These are phyloP conservation scores for Napeogenes sylphis DNA, from an alignment of 2,888 invertebrate species.

Conservation along the genomic window DNA sequence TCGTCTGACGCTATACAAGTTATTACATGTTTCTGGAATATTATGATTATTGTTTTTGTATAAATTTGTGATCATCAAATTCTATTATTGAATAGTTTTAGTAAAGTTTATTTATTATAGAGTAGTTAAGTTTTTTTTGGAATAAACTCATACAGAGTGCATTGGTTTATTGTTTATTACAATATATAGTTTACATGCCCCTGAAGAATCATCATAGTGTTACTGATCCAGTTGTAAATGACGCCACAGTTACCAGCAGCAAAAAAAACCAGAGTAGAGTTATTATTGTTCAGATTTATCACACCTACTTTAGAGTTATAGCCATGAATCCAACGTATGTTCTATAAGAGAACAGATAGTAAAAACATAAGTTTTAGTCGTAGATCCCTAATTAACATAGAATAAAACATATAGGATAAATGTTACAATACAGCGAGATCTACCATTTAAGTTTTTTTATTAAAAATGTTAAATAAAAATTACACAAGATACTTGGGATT, in stretches of 20 bases:
- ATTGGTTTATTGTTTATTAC: no score
- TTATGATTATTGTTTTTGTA: background rate
- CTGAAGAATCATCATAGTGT: conserved; percentile 79
- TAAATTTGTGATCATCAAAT: background rate
- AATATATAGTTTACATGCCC: conserved; percentile 79
- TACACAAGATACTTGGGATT: no score
- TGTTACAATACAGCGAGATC: no score
- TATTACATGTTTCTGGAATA: conserved; percentile 72
- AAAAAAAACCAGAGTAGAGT: conserved; percentile 77
- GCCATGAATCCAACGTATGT: conserved; percentile 81
- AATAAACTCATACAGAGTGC: no score
- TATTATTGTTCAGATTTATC: conserved; percentile 76
- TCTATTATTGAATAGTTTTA: background rate
- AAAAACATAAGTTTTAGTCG: no score
- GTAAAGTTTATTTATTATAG: background rate
- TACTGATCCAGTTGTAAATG: conserved; percentile 79
- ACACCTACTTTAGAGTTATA: conserved; percentile 78
- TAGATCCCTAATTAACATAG: no score
- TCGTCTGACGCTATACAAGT: conserved; percentile 68
- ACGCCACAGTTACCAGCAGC: conserved; percentile 80
- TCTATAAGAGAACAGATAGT: conserved; percentile 49
- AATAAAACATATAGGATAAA: no score
- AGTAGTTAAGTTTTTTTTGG: background rate
- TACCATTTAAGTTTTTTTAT: no score
- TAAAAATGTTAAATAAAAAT: no score